These are phyloP conservation scores for Ophiodon elongatus DNA, from an alignment of 2,113 vertebrate genomes.

Conservation along the genomic window DNA sequence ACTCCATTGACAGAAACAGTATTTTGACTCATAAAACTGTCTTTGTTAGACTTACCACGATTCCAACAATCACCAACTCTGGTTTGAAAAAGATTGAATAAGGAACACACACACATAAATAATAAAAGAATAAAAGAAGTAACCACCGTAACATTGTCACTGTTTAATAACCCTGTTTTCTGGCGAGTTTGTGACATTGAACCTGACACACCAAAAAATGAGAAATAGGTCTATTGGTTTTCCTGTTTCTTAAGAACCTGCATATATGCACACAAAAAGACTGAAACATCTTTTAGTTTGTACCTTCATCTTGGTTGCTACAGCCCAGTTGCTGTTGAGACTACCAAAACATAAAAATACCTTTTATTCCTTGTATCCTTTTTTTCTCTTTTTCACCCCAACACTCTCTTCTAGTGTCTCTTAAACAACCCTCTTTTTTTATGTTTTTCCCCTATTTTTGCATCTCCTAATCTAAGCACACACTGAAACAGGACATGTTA, in stretches of 20 bases:
- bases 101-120: background rate
- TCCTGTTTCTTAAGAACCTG: background rate
- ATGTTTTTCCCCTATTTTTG: background rate
- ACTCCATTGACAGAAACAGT: background rate
- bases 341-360: background rate
- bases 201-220: too few relatives aligned
- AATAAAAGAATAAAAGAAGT: too few relatives aligned
- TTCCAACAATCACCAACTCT: background rate
- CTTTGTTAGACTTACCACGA: too few relatives aligned
- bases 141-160: too few relatives aligned
- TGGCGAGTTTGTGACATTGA: too few relatives aligned
- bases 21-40: too few relatives aligned
- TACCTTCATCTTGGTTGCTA: background rate
- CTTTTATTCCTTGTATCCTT: background rate
- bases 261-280: background rate
- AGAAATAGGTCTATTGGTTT: background rate
- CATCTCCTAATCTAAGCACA: background rate
- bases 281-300: background rate
- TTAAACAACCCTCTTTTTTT: background rate
- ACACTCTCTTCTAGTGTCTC: background rate
- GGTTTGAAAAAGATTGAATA: background rate
- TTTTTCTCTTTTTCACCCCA: background rate
- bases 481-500: conserved; percentile 49
- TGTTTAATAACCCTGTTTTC: too few relatives aligned
- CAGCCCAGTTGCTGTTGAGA: background rate